Evolutionary conservation across 2,113 vertebrate species (phyloP), one percentile per base, ranked within the genome.

Genomic region (Xiphophorus couchianus): DNA sequence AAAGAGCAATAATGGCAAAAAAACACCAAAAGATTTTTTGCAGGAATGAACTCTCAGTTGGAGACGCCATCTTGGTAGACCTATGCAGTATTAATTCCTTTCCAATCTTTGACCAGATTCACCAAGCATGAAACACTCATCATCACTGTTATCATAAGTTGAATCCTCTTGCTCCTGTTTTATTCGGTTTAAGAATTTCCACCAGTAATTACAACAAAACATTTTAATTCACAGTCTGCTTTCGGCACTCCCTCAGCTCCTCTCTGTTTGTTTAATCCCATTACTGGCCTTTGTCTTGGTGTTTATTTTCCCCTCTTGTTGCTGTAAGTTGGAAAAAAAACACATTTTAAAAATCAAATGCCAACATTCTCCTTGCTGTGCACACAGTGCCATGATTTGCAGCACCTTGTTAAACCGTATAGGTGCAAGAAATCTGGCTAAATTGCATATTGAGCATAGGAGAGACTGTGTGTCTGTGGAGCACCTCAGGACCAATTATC

Each of bases 401-500:
- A 78, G 37, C 61, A 79, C 76, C 88, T 86, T 77, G 71, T 84
- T 86, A 86, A 76, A 88, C 74, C 27, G 77, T 69, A 81, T 71
- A 85, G 80, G 84, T 88, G 87, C 69, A 77, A 83, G 65, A 80
- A 86, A 65, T 74, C 76, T 65, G 42, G 78, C 66, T 83, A 87
- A 90, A 86, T 80, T 89, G 87, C 62, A 84, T 82, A 88, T 83
- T 76, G 85, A 86, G 69, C 66, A 30, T 71, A 78, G 77, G 81
- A 70, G 80, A 61, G 13, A 25, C 61, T 28, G 60, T 27, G 74
- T 60, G 77, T 28, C 76, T 66, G 62, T 77, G 70, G 2, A 62
- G 42, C 80, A 89, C 85, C 86, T 81, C 83, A 82, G 87, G 90
- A 81, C 92, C 90, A 91, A 92, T 93, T 90, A 91, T 72, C 74